A percentile compares a stretch with the other conserved stretches of the same genome.
Conservation (phyloP, 2,888 invertebrate species). For the Caenorhabditis panamensis region DNA sequence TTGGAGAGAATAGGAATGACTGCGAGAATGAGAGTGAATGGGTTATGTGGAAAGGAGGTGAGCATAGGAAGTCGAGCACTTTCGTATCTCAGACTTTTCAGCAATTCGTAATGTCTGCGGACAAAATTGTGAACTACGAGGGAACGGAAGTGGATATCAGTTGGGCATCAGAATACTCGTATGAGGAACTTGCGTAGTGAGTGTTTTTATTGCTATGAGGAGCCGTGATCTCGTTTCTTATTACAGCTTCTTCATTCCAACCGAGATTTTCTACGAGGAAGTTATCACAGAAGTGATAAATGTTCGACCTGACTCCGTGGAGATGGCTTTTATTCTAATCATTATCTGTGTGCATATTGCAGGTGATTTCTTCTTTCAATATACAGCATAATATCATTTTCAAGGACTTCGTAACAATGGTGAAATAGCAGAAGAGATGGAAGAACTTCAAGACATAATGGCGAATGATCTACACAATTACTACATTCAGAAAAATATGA, state of each 20-base stretch:
- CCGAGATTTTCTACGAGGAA: conserved; percentile 24
- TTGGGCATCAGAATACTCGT: conserved; percentile 11
- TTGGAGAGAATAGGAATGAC: conserved; percentile 33
- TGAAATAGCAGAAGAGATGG: conserved; percentile 22
- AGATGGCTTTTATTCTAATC: conserved; percentile 13
- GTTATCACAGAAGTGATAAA: conserved; percentile 21
- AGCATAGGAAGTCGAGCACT: too few species aligned
- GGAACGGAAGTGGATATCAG: conserved; percentile 29
- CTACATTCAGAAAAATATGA: conserved; percentile 2
- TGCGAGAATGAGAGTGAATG: conserved; percentile 20
- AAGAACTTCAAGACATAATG: not conserved
- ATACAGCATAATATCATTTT: too few species aligned
- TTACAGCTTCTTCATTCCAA: conserved; percentile 24
- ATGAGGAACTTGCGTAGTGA: conserved; percentile 35
- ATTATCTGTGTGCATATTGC: conserved; percentile 16
- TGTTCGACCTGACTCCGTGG: conserved; percentile 20
- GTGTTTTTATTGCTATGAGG: not conserved
- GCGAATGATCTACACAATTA: conserved; percentile 30
- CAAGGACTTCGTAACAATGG: too few species aligned
- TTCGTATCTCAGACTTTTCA: not conserved
- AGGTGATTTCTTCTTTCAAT: too few species aligned
- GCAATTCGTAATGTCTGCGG: conserved; percentile 26
- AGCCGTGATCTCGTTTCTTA: too few species aligned
- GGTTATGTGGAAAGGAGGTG: conserved; percentile 25
- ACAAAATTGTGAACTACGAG: conserved; percentile 20